Conservation (phyloP, 2,113 vertebrate genomes). For the Sakesphorus luctuosus region DNA sequence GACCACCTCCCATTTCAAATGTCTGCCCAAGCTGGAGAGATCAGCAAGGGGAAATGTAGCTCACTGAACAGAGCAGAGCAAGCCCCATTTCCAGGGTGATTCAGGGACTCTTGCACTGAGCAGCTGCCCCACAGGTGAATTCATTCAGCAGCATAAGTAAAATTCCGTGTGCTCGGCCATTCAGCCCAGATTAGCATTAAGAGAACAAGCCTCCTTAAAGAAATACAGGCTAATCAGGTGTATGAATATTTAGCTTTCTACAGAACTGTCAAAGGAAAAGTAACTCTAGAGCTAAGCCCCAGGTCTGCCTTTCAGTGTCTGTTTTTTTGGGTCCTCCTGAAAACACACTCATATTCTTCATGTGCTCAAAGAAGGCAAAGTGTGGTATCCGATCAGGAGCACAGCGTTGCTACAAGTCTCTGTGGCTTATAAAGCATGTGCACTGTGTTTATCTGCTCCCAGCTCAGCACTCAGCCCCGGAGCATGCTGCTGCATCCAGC, state of each 20-base stretch:
- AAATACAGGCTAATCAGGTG: neutral
- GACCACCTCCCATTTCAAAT: neutral
- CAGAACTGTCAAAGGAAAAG: neutral
- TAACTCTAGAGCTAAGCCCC: neutral
- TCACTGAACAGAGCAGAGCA: neutral
- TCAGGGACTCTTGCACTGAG: neutral
- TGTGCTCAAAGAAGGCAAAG: neutral
- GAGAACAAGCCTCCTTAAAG: constrained; percentile 1
- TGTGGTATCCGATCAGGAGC: neutral
- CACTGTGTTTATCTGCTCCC: neutral
- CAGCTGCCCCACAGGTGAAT: neutral
- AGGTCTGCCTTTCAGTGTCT: neutral
- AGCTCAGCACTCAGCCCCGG: neutral
- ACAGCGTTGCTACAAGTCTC: neutral
- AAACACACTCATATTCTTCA: neutral
- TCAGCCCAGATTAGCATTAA: neutral
- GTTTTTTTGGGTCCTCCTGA: neutral
- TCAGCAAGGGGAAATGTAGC: rapidly evolving
- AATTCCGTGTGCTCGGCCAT: neutral
- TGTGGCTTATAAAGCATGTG: neutral
- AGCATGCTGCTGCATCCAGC: neutral
- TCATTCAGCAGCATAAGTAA: neutral
- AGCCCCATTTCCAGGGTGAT: neutral
- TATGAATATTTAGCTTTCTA: neutral
- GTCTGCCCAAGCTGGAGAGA: neutral